Conservation (phyloP, 2,888 invertebrate species). For the Copidosoma aretas region DNA sequence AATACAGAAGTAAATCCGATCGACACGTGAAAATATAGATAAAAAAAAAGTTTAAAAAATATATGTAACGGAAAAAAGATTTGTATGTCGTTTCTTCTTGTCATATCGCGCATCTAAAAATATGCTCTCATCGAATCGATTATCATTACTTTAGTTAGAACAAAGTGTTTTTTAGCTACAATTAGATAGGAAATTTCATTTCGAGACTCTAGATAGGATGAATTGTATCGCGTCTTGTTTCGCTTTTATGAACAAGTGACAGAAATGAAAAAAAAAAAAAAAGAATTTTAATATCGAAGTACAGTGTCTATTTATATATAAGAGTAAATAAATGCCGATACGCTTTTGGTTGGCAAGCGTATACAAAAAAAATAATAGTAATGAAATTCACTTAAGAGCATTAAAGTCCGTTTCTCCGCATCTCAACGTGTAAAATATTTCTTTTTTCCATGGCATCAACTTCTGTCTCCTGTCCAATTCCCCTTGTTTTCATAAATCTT, state of each 20-base stretch:
- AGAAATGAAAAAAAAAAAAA: slow-evolving; percentile 13
- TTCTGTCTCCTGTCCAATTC: slow-evolving; percentile 23
- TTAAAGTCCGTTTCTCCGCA: too few relatives aligned
- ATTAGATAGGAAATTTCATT: slow-evolving; percentile 62
- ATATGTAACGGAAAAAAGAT: slow-evolving; percentile 20
- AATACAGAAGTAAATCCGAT: slow-evolving; percentile 37
- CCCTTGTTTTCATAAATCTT: slow-evolving; percentile 25
- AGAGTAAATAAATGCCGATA: slow-evolving; percentile 39
- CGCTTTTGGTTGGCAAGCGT: slow-evolving; percentile 45
- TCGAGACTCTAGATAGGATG: slow-evolving; percentile 57
- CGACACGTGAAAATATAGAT: slow-evolving; percentile 15
- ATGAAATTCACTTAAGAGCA: slow-evolving; percentile 24
- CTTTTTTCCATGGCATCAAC: slow-evolving; percentile 43
- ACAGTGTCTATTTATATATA: slow-evolving; percentile 57
- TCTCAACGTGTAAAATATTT: slow-evolving; percentile 40
- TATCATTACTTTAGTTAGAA: slow-evolving; percentile 51
- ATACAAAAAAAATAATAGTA: slow-evolving; percentile 45
- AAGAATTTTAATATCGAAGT: slow-evolving; percentile 51
- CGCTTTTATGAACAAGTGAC: slow-evolving; percentile 56
- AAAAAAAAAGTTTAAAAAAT: neutral
- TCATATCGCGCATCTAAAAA: slow-evolving; percentile 36
- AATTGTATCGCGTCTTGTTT: slow-evolving; percentile 57
- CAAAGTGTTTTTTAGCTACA: slow-evolving; percentile 52
- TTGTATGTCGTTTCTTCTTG: slow-evolving; percentile 36
- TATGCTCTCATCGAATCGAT: slow-evolving; percentile 34